Percentiles rank a stretch among this genome's conserved stretches.
Conservation (phyloP, 2,888 invertebrate genomes). For the Cosmopolites sordidus region DNA sequence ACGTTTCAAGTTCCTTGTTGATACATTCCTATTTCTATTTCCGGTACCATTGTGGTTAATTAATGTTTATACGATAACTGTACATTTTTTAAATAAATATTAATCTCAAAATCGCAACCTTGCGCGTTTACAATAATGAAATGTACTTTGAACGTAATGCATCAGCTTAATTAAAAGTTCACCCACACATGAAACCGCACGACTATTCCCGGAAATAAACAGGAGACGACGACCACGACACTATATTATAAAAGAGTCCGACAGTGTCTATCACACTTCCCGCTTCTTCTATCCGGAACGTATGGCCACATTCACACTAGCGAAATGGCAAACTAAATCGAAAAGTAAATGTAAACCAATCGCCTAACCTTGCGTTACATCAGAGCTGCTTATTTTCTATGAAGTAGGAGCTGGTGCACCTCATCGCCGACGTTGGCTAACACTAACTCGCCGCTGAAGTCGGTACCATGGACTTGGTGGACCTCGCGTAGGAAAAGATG, state of each 20-base stretch:
- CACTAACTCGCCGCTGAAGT: constrained; percentile 21
- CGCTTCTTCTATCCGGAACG: constrained; percentile 3
- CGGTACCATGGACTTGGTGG: constrained; percentile 24
- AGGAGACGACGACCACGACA: constrained; percentile 2
- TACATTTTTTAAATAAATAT: too few relatives aligned
- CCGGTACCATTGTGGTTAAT: too few relatives aligned
- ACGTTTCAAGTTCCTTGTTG: too few relatives aligned
- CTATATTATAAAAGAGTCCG: constrained; percentile 1
- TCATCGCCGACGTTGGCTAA: constrained; percentile 18
- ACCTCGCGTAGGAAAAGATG: constrained; percentile 32
- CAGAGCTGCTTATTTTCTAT: constrained; percentile 22
- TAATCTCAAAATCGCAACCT: not conserved
- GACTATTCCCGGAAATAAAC: constrained; percentile 6
- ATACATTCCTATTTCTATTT: too few relatives aligned
- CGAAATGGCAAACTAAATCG: constrained; percentile 5
- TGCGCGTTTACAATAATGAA: not conserved
- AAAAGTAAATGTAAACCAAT: constrained; percentile 6
- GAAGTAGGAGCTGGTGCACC: constrained; percentile 23
- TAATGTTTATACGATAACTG: too few relatives aligned
- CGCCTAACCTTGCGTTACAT: constrained; percentile 24
- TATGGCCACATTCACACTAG: not conserved
- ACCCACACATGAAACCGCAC: not conserved
- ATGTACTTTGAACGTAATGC: not conserved
- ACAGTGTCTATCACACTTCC: constrained; percentile 7
- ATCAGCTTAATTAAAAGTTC: not conserved